A percentile compares a stretch with the other conserved stretches of the same genome.
These are phyloP conservation scores for Synergus umbraculus DNA, from an alignment of 2,888 invertebrate species.

Conservation along the genomic window DNA sequence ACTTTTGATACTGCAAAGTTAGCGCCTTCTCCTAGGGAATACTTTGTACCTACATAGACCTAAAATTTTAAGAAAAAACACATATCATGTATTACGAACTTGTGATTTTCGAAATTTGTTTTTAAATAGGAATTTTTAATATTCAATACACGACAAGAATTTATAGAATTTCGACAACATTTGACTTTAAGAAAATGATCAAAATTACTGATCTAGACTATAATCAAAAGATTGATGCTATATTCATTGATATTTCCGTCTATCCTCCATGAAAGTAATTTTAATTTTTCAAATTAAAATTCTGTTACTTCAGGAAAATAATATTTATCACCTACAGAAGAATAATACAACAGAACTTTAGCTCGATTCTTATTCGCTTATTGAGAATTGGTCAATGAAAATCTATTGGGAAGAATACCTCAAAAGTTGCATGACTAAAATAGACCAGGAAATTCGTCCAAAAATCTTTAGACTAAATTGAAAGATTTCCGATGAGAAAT, in stretches of 20 bases:
- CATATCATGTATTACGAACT: slow-evolving; percentile 35
- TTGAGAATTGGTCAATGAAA: background rate
- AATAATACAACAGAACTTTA: background rate
- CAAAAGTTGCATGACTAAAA: background rate
- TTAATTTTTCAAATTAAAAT: background rate
- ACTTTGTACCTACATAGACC: slow-evolving; percentile 76
- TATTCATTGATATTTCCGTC: slow-evolving; percentile 7
- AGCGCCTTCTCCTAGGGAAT: slow-evolving; percentile 71
- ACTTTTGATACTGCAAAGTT: slow-evolving; percentile 68
- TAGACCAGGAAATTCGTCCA: background rate
- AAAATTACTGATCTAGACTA: background rate
- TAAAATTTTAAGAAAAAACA: slow-evolving; percentile 56
- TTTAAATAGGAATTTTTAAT: background rate
- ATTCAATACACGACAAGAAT: slow-evolving; percentile 22
- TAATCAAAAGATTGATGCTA: background rate
- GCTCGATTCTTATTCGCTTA: background rate
- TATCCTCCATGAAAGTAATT: background rate
- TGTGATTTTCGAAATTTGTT: slow-evolving; percentile 27
- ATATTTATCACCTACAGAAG: background rate
- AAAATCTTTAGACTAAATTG: slow-evolving; percentile 48
- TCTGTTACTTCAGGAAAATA: background rate
- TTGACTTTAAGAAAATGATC: too few relatives aligned
- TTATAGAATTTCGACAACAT: background rate
- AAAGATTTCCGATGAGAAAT: slow-evolving; percentile 53
- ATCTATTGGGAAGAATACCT: background rate